Conservation (phyloP, 2,888 invertebrate species). For the Rhogogaster chlorosoma region DNA sequence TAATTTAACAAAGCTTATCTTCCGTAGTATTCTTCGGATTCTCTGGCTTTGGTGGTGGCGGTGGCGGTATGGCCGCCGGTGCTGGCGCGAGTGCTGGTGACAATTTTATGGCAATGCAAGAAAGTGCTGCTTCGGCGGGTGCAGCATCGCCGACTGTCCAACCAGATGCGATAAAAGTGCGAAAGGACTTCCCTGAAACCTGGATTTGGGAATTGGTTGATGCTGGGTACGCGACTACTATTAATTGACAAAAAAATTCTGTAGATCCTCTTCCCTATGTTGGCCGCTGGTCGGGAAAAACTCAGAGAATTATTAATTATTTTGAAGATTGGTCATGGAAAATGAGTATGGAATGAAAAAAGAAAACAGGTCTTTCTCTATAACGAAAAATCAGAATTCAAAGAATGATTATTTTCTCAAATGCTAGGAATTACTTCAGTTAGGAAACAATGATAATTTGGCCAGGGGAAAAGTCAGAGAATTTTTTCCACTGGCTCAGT, state of each 20-base stretch:
- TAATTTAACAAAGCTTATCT: constrained; percentile 33
- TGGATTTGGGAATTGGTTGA: constrained; percentile 84
- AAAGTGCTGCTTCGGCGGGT: constrained; percentile 42
- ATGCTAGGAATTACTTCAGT: too few species aligned
- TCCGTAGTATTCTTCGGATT: constrained; percentile 80
- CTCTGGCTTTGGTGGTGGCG: constrained; percentile 73
- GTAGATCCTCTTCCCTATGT: neutral
- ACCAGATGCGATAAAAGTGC: constrained; percentile 72
- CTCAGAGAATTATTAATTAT: constrained; percentile 76
- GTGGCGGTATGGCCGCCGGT: neutral
- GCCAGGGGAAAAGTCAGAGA: too few species aligned
- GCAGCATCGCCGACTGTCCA: neutral
- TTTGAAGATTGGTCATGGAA: too few species aligned
- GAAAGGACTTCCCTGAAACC: constrained; percentile 86
- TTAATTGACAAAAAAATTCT: neutral
- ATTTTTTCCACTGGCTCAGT: too few species aligned
- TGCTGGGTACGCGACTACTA: constrained; percentile 79
- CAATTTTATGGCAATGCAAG: neutral
- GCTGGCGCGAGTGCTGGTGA: neutral
- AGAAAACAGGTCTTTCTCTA: too few species aligned
- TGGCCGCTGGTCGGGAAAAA: too few species aligned
- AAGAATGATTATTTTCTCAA: too few species aligned
- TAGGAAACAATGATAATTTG: too few species aligned
- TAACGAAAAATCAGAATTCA: too few species aligned
- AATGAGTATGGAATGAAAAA: too few species aligned